Evolutionary conservation across 1,140 invertebrate genomes (phyloP).

Genomic region (Oryctes rhinoceros): DNA sequence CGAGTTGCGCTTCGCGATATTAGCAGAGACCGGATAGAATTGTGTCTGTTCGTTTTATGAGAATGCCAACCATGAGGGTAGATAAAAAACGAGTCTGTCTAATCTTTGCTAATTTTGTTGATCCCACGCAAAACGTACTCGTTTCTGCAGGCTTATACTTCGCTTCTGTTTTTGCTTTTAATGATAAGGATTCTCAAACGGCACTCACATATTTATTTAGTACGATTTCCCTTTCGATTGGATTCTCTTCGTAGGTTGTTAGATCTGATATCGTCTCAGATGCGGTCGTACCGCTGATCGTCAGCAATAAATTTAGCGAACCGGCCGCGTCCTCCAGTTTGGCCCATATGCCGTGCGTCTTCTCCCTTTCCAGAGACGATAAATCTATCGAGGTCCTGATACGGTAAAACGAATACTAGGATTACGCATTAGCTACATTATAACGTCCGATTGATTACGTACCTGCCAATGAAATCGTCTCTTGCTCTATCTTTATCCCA

Average conservation of each 20-base stretch:
- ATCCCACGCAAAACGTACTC: no score
- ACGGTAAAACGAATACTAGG: slow-evolving; percentile 35
- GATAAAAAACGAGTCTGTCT: no score
- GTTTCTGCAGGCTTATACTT: no score
- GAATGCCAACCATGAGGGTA: no score
- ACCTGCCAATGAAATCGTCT: slow-evolving; percentile 89
- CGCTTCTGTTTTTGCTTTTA: not conserved
- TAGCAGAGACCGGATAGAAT: no score
- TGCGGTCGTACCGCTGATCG: slow-evolving; percentile 93
- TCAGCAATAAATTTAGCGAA: slow-evolving; percentile 87
- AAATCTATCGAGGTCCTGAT: slow-evolving; percentile 87
- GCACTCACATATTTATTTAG: slow-evolving; percentile 79
- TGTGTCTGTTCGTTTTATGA: no score
- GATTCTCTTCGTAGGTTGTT: slow-evolving; percentile 82
- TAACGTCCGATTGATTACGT: slow-evolving; percentile 45
- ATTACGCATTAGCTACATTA: not conserved
- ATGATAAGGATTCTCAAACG: not conserved
- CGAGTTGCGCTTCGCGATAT: no score
- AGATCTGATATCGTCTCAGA: slow-evolving; percentile 92
- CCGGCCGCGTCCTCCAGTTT: slow-evolving; percentile 91
- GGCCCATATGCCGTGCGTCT: slow-evolving; percentile 88
- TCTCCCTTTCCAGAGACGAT: slow-evolving; percentile 84
- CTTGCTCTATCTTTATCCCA: slow-evolving; percentile 88
- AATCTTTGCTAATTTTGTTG: no score
- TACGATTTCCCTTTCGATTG: slow-evolving; percentile 72